phyloP scores from a whole-genome alignment of 1,140 invertebrate genomes.

The Zaprionus nigranus region DNA sequence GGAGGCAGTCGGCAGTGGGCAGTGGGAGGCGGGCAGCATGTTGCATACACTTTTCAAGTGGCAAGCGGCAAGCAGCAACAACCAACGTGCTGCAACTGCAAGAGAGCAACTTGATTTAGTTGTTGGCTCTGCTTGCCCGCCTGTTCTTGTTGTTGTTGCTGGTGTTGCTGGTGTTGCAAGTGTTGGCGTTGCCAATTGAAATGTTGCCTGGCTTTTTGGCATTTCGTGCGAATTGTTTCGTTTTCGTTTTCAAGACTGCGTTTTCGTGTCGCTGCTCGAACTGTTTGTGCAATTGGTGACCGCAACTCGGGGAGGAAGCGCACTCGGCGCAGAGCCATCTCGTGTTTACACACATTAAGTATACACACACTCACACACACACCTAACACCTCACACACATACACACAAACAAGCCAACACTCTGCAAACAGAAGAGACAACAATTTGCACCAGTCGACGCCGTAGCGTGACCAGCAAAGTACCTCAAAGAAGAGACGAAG shows the following conservation, averaged over 20 bases:
- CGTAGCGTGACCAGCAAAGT: not conserved
- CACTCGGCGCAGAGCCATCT: slow-evolving; percentile 11
- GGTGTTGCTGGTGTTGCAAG: slow-evolving; percentile 25
- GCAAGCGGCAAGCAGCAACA: slow-evolving; percentile 59
- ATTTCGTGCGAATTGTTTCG: slow-evolving; percentile 60
- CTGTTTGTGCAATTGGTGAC: slow-evolving; percentile 1
- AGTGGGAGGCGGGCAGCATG: slow-evolving; percentile 15
- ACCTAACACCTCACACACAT: not conserved
- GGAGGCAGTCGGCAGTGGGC: not conserved
- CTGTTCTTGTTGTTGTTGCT: not conserved
- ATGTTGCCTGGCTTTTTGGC: slow-evolving; percentile 65
- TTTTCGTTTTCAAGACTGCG: slow-evolving; percentile 26
- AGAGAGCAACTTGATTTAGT: slow-evolving; percentile 36
- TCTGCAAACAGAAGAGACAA: slow-evolving; percentile 5
- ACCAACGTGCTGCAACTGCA: slow-evolving; percentile 48
- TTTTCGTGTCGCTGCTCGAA: not conserved
- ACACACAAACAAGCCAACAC: not conserved
- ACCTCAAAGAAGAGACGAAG: not conserved
- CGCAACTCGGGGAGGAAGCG: slow-evolving; percentile 3
- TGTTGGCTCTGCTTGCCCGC: slow-evolving; percentile 27
- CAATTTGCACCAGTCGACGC: slow-evolving; percentile 25
- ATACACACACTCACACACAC: not conserved
- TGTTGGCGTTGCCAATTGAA: slow-evolving; percentile 64
- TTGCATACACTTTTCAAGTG: slow-evolving; percentile 66
- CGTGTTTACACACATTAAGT: slow-evolving; percentile 24